Percentiles rank a stretch among this genome's conserved stretches.
These are phyloP conservation scores for Paraplagusia blochii DNA, from an alignment of 2,113 vertebrate species.

Conservation along the genomic window DNA sequence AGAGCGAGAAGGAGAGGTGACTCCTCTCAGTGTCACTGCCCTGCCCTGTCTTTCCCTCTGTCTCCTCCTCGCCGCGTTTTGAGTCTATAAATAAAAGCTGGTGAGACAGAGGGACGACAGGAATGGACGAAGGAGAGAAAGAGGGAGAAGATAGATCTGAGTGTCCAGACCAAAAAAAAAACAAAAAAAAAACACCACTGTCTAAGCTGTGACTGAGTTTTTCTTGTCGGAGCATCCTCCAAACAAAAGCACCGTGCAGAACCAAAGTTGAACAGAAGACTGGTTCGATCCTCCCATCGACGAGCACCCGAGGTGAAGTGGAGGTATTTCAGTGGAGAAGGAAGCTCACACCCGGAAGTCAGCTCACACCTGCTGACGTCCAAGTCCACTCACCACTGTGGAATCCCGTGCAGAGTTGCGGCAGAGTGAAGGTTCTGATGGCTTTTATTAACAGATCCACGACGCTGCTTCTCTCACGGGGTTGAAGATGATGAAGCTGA, in stretches of 20 bases:
- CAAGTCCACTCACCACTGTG: constrained; percentile 1
- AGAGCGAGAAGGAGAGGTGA: constrained; percentile 1
- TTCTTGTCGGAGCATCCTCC: background rate
- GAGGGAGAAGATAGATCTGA: background rate
- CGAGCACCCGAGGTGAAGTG: constrained; percentile 3
- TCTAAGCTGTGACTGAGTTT: background rate
- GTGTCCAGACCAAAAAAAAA: constrained; percentile 2
- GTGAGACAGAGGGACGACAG: constrained; percentile 38
- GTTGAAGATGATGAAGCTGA: background rate
- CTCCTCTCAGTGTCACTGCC: constrained; percentile 4
- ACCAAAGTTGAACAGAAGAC: constrained; percentile 8
- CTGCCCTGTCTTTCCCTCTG: constrained; percentile 20
- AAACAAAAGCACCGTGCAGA: background rate
- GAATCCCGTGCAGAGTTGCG: constrained; percentile 45
- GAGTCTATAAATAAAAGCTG: constrained; percentile 65
- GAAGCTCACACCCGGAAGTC: constrained; percentile 27
- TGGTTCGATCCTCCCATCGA: constrained; percentile 12
- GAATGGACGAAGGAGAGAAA: constrained; percentile 5
- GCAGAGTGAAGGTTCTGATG: constrained; percentile 26
- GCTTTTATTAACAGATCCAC: constrained; percentile 18
- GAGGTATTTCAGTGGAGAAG: constrained; percentile 25
- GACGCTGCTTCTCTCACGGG: background rate
- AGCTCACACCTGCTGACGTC: constrained; percentile 21
- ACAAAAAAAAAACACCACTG: background rate
- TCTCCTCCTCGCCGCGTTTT: constrained; percentile 43